Evolutionary conservation across 2,797 vertebrate genomes (phyloP), one percentile per base, ranked within the genome.

Genomic region (Sebastes taczanowskii): DNA sequence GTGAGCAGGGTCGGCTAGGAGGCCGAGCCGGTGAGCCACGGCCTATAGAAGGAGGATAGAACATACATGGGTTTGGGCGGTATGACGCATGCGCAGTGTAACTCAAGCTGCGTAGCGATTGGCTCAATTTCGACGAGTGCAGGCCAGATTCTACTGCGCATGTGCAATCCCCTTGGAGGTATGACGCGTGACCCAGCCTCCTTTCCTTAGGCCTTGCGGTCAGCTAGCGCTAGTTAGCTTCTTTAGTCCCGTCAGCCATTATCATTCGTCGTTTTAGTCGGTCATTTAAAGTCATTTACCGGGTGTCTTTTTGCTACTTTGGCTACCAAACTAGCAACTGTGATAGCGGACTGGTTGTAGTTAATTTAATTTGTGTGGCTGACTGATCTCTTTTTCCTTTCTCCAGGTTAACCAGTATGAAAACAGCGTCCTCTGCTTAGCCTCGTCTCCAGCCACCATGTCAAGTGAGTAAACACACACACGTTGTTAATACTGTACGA

Each of bases 401-500:
- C 1, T 52, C 7, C 27, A 90, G 90, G 42, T 65, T 25, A 16
- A 70, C 18, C 53, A 71, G 2, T 46, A 89, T 88, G 88, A 34
- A 74, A 63, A 81, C 80, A 87, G 75, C n/a, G 80, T 89, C 65
- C 90, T 78, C 34, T 60, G 30, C 38, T 64, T 87, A 75, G 71
- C 66, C 86, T 86, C 88, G 78, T 93, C 92, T 86, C 85, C 95
- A 96, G 95, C 53, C 59, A 82, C 66, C 93, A 99, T 99, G 98
- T 99, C 98, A 96, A 99, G 98, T 99, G 97, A 98, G 98, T 85
- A 84, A 71, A 53, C 34, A 68, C 8, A 20, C 35, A 20, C 35
- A 35, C 11, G 11, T 11, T 52, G 1, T 11, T 7, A n/a, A 29
- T 10, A 2, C 3, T n/a, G 49, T 52, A 8, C 49, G 14, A 23